Conservation (phyloP, 2,888 invertebrate species). For the Seira ritae region DNA sequence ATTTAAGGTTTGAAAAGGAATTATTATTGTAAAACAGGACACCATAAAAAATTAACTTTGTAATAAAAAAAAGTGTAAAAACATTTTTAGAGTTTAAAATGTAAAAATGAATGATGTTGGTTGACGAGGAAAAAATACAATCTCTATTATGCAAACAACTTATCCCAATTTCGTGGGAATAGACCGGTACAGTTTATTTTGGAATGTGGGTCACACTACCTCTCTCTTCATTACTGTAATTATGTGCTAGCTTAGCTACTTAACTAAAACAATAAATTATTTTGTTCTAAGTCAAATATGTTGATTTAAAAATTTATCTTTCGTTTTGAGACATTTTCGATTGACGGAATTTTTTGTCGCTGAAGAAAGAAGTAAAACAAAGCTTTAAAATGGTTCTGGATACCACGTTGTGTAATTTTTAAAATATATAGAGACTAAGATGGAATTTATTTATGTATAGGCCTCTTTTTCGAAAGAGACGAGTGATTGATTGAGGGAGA, state of each 20-base stretch:
- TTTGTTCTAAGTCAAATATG: too few relatives aligned
- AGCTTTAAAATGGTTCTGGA: background rate
- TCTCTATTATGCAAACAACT: background rate
- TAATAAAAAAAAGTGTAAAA: background rate
- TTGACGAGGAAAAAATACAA: background rate
- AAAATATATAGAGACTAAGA: constrained; percentile 20
- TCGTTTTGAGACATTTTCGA: too few relatives aligned
- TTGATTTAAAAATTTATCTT: too few relatives aligned
- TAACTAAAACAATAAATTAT: too few relatives aligned
- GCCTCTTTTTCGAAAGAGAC: constrained; percentile 2
- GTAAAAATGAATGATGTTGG: background rate
- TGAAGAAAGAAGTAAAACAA: background rate
- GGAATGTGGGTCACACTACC: background rate
- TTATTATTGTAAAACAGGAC: background rate
- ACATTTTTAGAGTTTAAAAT: background rate
- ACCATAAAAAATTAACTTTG: background rate
- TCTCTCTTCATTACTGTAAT: background rate
- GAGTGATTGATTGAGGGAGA: constrained; percentile 37
- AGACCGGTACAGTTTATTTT: background rate
- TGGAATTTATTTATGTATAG: constrained; percentile 50
- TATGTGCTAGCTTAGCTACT: too few relatives aligned
- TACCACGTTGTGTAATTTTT: background rate
- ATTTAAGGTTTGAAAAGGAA: background rate
- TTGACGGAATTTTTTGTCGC: background rate
- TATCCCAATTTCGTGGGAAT: background rate